These are phyloP conservation scores for Tringa solitaria DNA, from an alignment of 2,113 vertebrate species.

Conservation along the genomic window DNA sequence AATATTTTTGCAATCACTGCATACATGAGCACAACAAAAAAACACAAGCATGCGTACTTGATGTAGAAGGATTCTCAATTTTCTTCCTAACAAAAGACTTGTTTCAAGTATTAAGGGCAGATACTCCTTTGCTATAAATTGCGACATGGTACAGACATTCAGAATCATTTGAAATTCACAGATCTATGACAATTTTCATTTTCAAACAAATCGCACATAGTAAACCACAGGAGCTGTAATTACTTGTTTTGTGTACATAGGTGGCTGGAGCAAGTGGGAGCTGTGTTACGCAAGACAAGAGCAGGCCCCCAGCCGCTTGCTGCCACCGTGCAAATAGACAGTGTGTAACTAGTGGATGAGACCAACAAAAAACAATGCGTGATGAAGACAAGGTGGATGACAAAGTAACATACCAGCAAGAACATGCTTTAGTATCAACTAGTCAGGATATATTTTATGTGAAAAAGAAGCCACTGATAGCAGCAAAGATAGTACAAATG, in stretches of 20 bases:
- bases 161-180: background rate
- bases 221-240: background rate
- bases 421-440: background rate
- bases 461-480: background rate
- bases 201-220: background rate
- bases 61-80: background rate
- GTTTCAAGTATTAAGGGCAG: background rate
- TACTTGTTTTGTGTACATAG: background rate
- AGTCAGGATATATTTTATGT: background rate
- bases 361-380: background rate
- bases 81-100: background rate
- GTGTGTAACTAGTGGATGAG: background rate
- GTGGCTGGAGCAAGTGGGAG: background rate
- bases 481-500: background rate
- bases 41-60: background rate
- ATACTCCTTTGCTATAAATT: background rate
- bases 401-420: background rate
- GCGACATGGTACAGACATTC: background rate
- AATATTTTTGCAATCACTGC: background rate
- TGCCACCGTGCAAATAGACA: background rate
- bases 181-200: background rate
- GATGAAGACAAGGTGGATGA: background rate
- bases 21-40: background rate
- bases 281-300: background rate
- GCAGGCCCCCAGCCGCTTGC: background rate